Evolutionary conservation across 2,113 vertebrate genomes (phyloP).

Genomic region (Chaetorhynchus papuensis): DNA sequence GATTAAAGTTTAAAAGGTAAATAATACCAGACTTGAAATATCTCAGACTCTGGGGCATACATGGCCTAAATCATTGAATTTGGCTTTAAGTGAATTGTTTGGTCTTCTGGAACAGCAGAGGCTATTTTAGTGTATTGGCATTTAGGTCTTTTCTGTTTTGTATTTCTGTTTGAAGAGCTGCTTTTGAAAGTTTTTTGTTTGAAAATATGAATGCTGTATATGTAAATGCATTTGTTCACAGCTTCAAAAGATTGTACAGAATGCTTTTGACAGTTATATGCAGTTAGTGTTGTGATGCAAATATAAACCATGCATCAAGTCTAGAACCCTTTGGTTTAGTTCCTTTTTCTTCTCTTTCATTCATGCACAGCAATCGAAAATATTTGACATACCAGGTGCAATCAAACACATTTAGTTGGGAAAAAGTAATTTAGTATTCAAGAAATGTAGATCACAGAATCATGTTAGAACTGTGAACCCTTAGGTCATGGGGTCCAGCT

Average conservation of each 20-base stretch:
- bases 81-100: not conserved
- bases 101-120: not conserved
- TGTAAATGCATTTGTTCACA: not conserved
- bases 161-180: not conserved
- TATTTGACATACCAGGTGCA: not conserved
- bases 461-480: not conserved
- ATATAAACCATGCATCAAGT: not conserved
- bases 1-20: not conserved
- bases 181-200: not conserved
- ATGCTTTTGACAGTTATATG: not conserved
- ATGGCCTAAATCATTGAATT: not conserved
- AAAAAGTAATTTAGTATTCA: not conserved
- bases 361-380: not conserved
- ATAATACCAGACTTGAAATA: not conserved
- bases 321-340: not conserved
- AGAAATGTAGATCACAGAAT: not conserved
- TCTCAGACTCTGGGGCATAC: not conserved
- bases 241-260: not conserved
- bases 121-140: not conserved
- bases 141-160: not conserved
- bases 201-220: not conserved
- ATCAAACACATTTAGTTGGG: rapidly evolving
- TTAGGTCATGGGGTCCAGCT: not conserved
- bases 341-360: not conserved
- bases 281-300: not conserved